Conservation (phyloP, 2,888 invertebrate genomes). For the Mellilla xanthometata region DNA sequence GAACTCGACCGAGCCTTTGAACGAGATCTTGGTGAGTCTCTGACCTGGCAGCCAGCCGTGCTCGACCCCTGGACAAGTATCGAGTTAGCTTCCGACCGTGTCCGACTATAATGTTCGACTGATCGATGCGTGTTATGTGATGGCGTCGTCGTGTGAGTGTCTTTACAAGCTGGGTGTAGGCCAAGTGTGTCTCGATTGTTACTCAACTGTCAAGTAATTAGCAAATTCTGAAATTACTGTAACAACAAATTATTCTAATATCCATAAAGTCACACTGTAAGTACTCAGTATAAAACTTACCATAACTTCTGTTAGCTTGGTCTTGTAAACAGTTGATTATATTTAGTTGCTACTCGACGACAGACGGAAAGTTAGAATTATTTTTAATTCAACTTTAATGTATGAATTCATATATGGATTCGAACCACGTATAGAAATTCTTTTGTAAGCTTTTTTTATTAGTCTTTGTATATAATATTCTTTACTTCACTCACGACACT, state of each 20-base stretch:
- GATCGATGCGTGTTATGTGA: conserved; percentile 37
- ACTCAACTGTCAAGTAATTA: conserved; percentile 22
- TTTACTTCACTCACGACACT: too few species aligned
- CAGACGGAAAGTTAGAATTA: too few species aligned
- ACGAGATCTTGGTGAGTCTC: conserved; percentile 78
- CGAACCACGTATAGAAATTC: too few species aligned
- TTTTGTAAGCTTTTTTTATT: too few species aligned
- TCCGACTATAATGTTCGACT: conserved; percentile 13
- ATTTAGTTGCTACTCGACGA: background rate
- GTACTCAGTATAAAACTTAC: conserved; percentile 44
- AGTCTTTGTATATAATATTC: too few species aligned
- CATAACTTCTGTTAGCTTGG: conserved; percentile 49
- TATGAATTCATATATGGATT: too few species aligned
- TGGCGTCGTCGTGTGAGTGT: conserved; percentile 38
- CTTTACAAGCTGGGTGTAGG: conserved; percentile 46
- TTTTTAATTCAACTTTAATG: too few species aligned
- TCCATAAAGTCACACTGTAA: conserved; percentile 8
- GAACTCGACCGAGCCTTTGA: conserved; percentile 75
- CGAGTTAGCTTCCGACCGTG: conserved; percentile 43
- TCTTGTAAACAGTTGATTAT: conserved; percentile 17
- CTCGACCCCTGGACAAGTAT: conserved; percentile 72
- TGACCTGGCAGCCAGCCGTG: conserved; percentile 81
- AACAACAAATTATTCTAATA: conserved; percentile 14
- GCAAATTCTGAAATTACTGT: conserved; percentile 24
- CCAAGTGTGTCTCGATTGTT: conserved; percentile 38